Evolutionary conservation across 2,797 vertebrate genomes (phyloP).

Genomic region (Hippocampus kuda): DNA sequence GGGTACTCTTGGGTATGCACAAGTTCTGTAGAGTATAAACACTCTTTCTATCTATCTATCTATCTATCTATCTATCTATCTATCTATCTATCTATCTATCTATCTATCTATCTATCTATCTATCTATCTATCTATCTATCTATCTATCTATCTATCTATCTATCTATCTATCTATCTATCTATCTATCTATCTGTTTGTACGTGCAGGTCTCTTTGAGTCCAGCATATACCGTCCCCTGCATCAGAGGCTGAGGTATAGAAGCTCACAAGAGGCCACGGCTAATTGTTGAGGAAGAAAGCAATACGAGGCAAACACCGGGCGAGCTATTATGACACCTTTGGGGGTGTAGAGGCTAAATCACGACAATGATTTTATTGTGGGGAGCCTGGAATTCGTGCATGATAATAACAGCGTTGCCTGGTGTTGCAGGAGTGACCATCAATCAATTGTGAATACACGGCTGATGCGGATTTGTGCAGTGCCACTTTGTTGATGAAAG

Average conservation of each 20-base stretch:
- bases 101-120: no score
- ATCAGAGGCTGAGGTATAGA: conserved; percentile 34
- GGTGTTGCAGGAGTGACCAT: conserved; percentile 61
- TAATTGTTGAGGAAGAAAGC: conserved; percentile 32
- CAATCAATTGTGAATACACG: conserved; percentile 72
- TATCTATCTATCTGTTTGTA: background rate
- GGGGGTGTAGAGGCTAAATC: conserved; percentile 55
- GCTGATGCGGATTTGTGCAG: conserved; percentile 63
- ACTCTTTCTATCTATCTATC: no score
- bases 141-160: background rate
- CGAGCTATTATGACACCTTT: conserved; percentile 50
- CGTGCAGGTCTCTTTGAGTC: no score
- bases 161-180: background rate
- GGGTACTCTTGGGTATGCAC: no score
- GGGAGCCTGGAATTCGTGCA: conserved; percentile 64
- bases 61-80: background rate
- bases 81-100: no score
- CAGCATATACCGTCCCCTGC: conserved; percentile 10
- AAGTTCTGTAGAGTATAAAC: background rate
- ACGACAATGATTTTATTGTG: conserved; percentile 72
- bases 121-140: background rate
- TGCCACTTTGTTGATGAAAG: conserved; percentile 73
- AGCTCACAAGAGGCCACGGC: conserved; percentile 34
- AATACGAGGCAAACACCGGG: conserved; percentile 50
- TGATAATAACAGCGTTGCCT: conserved; percentile 69